phyloP scores from a whole-genome alignment of 2,888 invertebrate genomes.

The Synergus gifuensis region DNA sequence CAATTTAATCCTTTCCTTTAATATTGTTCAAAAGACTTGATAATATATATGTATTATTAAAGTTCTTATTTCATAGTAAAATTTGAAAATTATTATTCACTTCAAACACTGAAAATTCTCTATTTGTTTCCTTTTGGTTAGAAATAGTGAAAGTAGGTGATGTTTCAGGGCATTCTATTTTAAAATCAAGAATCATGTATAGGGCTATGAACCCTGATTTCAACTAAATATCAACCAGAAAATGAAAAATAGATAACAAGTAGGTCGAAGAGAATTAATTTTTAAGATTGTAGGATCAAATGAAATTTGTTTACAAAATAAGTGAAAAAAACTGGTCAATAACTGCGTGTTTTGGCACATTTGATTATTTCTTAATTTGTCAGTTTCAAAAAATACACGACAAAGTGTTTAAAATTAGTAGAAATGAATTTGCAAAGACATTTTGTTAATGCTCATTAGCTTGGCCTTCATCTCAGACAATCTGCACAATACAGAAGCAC shows the following conservation, averaged over 20 bases:
- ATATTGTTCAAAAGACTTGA: too few relatives aligned
- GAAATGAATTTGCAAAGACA: background rate
- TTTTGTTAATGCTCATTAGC: background rate
- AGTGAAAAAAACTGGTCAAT: background rate
- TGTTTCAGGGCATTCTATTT: background rate
- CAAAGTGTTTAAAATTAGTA: too few relatives aligned
- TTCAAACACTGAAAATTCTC: background rate
- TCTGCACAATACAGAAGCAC: background rate
- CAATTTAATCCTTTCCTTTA: too few relatives aligned
- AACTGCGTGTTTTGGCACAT: background rate
- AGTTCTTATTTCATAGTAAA: background rate
- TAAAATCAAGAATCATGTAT: constrained; percentile 2
- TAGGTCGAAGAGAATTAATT: background rate
- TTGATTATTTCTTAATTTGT: too few relatives aligned
- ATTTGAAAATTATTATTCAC: too few relatives aligned
- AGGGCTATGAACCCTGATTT: background rate
- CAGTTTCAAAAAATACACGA: too few relatives aligned
- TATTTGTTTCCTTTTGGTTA: background rate
- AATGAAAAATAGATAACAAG: background rate
- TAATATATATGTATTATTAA: too few relatives aligned
- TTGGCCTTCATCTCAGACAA: constrained; percentile 1
- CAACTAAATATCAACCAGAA: background rate
- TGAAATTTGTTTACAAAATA: too few relatives aligned
- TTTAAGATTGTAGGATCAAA: too few relatives aligned
- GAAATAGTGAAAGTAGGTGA: background rate